Conservation (phyloP, 2,797 vertebrate genomes). For the Mus caroli region DNA sequence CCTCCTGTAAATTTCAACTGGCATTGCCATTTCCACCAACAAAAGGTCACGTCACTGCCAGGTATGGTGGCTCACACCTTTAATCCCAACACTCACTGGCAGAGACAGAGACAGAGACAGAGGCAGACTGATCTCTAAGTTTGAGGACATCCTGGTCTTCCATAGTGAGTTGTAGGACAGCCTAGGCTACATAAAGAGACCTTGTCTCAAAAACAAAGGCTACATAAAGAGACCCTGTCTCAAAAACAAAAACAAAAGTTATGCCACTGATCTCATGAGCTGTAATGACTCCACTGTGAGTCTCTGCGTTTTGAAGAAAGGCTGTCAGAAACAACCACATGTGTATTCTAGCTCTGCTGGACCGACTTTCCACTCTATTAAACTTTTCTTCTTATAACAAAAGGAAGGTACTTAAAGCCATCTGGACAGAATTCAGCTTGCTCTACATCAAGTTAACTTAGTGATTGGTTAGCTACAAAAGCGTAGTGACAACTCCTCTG, state of each 20-base stretch:
- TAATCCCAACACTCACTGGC: not conserved
- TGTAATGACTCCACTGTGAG: not conserved
- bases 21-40: not conserved
- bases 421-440: not conserved
- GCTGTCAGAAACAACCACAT: not conserved
- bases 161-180: not conserved
- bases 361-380: not conserved
- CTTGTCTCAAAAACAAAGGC: not conserved
- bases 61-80: not conserved
- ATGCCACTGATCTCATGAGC: not conserved
- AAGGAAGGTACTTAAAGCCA: not conserved
- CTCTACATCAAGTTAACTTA: not conserved
- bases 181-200: not conserved
- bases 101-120: not conserved
- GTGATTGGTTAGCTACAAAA: not conserved
- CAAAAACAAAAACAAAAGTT: not conserved
- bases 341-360: not conserved
- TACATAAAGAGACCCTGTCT: no score
- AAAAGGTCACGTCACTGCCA: not conserved
- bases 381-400: conserved; percentile 1
- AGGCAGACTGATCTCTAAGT: not conserved
- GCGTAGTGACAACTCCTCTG: conserved; percentile 6
- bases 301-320: not conserved
- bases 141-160: not conserved
- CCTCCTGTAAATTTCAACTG: not conserved